Percentiles rank a stretch among this genome's conserved stretches.
Conservation (phyloP, 2,888 invertebrate genomes). For the Platypus cylindrus region DNA sequence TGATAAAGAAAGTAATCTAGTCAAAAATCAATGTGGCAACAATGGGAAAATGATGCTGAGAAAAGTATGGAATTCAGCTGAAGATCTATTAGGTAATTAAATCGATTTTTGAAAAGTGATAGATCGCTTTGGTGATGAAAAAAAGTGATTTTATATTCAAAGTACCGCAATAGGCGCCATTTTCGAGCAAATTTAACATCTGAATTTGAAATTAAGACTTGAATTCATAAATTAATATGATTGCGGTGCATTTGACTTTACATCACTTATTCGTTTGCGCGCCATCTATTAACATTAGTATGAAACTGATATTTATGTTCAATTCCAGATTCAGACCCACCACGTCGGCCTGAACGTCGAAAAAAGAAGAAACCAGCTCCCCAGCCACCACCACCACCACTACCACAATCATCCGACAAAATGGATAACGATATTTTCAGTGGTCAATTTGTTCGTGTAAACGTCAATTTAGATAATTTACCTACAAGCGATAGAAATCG, state of each 20-base stretch:
- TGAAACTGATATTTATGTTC: not conserved
- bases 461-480: slow-evolving; percentile 24
- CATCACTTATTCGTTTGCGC: no score
- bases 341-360: slow-evolving; percentile 27
- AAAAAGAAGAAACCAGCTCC: slow-evolving; percentile 29
- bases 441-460: slow-evolving; percentile 35
- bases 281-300: no score
- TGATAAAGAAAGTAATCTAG: slow-evolving; percentile 21
- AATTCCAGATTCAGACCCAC: slow-evolving; percentile 12
- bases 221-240: no score
- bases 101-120: no score
- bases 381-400: slow-evolving; percentile 17
- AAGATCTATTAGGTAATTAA: slow-evolving; percentile 26
- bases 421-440: slow-evolving; percentile 28
- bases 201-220: no score
- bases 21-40: slow-evolving; percentile 15
- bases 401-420: slow-evolving; percentile 14
- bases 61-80: slow-evolving; percentile 35
- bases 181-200: no score
- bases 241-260: no score
- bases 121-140: no score
- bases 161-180: no score
- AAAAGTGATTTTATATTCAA: no score
- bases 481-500: slow-evolving; percentile 19
- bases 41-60: slow-evolving; percentile 22